phyloP scores from a whole-genome alignment of 2,113 vertebrate species.

The Pao palembangensis region DNA sequence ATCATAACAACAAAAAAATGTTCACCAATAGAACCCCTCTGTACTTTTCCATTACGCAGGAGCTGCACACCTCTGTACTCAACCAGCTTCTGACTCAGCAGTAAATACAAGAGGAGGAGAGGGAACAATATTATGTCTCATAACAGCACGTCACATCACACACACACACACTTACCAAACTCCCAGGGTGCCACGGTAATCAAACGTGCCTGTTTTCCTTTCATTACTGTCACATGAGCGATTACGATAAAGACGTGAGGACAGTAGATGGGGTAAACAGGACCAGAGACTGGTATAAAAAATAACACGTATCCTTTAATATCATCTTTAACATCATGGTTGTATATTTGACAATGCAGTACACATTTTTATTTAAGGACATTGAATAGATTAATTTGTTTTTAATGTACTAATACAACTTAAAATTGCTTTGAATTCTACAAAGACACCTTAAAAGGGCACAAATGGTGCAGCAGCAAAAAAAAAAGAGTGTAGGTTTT shows the following conservation, averaged over 20 bases:
- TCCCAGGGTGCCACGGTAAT: slow-evolving; percentile 67
- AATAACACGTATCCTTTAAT: slow-evolving; percentile 81
- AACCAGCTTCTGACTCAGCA: slow-evolving; percentile 71
- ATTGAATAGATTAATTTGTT: slow-evolving; percentile 55
- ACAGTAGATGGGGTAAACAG: slow-evolving; percentile 19
- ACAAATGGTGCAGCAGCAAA: slow-evolving; percentile 82
- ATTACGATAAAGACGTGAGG: slow-evolving; percentile 43
- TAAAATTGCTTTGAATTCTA: slow-evolving; percentile 64
- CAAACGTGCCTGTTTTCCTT: slow-evolving; percentile 74
- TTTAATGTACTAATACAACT: slow-evolving; percentile 61
- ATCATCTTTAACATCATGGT: slow-evolving; percentile 72
- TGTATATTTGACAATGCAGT: slow-evolving; percentile 60
- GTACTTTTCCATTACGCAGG: slow-evolving; percentile 3
- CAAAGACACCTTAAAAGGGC: slow-evolving; percentile 74
- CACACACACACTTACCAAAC: slow-evolving; percentile 37
- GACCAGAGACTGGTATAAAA: slow-evolving; percentile 67
- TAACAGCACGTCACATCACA: slow-evolving; percentile 61
- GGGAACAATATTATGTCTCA: slow-evolving; percentile 79
- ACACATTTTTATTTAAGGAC: slow-evolving; percentile 59
- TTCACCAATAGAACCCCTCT: background rate
- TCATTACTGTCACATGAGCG: slow-evolving; percentile 68
- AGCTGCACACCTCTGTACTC: slow-evolving; percentile 41
- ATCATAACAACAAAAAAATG: slow-evolving; percentile 1
- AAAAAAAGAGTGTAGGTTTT: slow-evolving; percentile 64
- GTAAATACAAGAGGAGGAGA: slow-evolving; percentile 53